Base-by-base conservation (phyloP, 2,888 invertebrate genomes). In the Andrena flavipes region DNA sequence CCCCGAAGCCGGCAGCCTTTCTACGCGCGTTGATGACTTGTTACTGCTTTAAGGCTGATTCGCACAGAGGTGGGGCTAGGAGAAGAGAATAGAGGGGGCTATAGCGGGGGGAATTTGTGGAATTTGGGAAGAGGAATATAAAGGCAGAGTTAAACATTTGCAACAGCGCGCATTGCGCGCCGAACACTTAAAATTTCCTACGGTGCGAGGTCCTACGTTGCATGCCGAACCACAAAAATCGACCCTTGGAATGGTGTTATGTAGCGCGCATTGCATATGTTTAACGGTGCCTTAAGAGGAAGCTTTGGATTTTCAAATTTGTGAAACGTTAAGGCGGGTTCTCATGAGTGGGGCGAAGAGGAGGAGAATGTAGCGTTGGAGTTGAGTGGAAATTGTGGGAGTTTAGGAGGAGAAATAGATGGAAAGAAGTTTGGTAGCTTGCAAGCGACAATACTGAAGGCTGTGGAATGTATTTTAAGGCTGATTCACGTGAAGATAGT, bases 1-100 rank as follows among this genome's bases (percentile, higher is more conserved):
- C 77, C 42, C 42, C 69, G 69, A 48, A 67, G 42, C 8, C 42
- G 49, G 23, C 54, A 42, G 70, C 49, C 54, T 54, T 60, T 64
- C 29, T 7, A 23, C 30, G 16, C 13, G 23, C 35, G 54, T 29
- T 26, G 13, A 64, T 20, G 10, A 13, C 23, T 56, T 26, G 42
- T 23, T 26, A 13, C 63, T 42, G 16, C 35, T 13, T 42, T 42
- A 42, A 35, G 63, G 26, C 4, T 26, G 56, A 23, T 56, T 23
- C 26, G 26, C 56, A 26, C 10, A 4, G 54, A 3, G 30, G 33
- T 2, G 8, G 8, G 33, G 33, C 35, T 1, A 13, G 42, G 16
- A 13, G 16, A 42, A 16, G 13, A 4, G 16, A 16, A 42, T 13
- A 4, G 42, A 3, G 13, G 3, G 42, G 3, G 42, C 42, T 42